A percentile compares a stretch with the other conserved stretches of the same genome.
phyloP scores from a whole-genome alignment of 2,888 invertebrate species.

The Cactoblastis cactorum region DNA sequence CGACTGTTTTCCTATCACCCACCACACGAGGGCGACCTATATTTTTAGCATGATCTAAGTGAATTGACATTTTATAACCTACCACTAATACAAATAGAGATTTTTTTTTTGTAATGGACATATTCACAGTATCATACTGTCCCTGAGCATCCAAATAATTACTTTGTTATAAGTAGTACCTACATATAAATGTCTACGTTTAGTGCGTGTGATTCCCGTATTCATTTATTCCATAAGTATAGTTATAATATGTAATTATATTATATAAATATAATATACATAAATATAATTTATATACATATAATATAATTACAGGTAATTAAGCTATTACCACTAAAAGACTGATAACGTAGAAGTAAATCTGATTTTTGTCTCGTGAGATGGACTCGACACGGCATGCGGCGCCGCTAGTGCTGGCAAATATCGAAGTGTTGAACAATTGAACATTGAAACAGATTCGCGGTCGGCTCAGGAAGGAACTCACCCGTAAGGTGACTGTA shows the following conservation, averaged over 20 bases:
- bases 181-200: no score
- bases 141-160: not conserved
- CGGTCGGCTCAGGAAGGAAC: conserved; percentile 54
- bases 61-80: not conserved
- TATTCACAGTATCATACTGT: not conserved
- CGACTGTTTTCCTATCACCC: conserved; percentile 28
- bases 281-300: no score
- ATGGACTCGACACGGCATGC: conserved; percentile 65
- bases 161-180: no score
- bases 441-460: conserved; percentile 70
- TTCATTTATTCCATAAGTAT: no score
- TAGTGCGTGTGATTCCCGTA: no score
- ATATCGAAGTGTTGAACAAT: conserved; percentile 75
- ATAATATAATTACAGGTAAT: not conserved
- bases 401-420: conserved; percentile 74
- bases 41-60: conserved; percentile 5
- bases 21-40: conserved; percentile 19
- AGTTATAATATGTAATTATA: no score
- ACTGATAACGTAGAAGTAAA: conserved; percentile 3
- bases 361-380: conserved; percentile 80
- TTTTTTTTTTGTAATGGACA: no score
- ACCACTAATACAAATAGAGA: not conserved
- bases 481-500: conserved; percentile 93
- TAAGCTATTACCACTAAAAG: not conserved
- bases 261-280: no score